These are phyloP conservation scores for Podiceps cristatus DNA, from an alignment of 2,113 vertebrate genomes.

Conservation along the genomic window DNA sequence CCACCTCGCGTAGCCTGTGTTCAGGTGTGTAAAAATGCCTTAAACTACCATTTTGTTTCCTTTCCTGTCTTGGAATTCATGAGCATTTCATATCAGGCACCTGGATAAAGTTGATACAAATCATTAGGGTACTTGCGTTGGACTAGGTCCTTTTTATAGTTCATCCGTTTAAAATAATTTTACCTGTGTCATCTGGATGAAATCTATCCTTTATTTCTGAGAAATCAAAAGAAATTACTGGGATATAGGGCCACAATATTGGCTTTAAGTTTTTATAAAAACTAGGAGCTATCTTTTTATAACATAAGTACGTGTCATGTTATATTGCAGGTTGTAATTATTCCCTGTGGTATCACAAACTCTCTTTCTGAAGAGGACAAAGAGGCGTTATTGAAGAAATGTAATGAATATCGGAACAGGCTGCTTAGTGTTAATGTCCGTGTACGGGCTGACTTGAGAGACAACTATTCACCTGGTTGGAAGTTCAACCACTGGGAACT, in stretches of 20 bases:
- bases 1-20: constrained; percentile 93
- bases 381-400: constrained; percentile 86
- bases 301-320: not conserved
- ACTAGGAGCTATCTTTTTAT: not conserved
- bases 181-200: not conserved
- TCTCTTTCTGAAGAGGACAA: constrained; percentile 88
- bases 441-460: constrained; percentile 86
- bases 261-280: not conserved
- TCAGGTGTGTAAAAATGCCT: constrained; percentile 81
- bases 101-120: not conserved
- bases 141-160: not conserved
- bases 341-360: constrained; percentile 95
- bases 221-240: not conserved
- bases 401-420: constrained; percentile 83
- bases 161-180: not conserved
- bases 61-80: not conserved
- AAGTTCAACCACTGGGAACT: constrained; percentile 99
- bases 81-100: rapidly evolving
- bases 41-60: not conserved
- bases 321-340: constrained; percentile 87
- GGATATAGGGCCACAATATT: not conserved
- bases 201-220: not conserved
- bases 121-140: not conserved
- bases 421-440: constrained; percentile 81
- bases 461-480: constrained; percentile 99